phyloP scores from a whole-genome alignment of 2,888 invertebrate species.

The Tachystola acroxantha region DNA sequence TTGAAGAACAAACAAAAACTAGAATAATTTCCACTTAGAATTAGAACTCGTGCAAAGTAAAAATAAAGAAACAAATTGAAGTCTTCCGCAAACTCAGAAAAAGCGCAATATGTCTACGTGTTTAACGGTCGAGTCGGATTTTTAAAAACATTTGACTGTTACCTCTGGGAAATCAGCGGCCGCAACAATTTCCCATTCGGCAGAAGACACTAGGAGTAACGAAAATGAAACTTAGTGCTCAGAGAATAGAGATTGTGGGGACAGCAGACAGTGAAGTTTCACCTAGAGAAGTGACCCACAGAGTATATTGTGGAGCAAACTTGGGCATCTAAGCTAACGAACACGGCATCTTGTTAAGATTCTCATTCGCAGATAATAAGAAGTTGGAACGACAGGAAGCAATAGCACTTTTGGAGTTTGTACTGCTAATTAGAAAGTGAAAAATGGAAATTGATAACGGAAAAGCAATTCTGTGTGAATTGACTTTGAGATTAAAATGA shows the following conservation, averaged over 20 bases:
- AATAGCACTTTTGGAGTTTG: neutral
- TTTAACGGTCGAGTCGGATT: slow-evolving; percentile 56
- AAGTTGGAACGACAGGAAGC: slow-evolving; percentile 3
- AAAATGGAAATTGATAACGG: neutral
- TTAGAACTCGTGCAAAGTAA: too few species aligned
- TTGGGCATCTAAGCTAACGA: slow-evolving; percentile 6
- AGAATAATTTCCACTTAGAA: too few species aligned
- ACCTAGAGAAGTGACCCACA: slow-evolving; percentile 11
- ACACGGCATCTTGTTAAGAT: slow-evolving; percentile 12
- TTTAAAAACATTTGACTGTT: slow-evolving; percentile 56
- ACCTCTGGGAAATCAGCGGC: slow-evolving; percentile 70
- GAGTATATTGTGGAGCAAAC: slow-evolving; percentile 7
- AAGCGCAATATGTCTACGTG: slow-evolving; percentile 55
- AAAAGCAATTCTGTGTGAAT: too few species aligned
- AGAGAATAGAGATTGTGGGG: neutral
- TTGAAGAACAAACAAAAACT: too few species aligned
- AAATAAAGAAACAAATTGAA: slow-evolving; percentile 28
- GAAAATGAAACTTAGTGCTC: slow-evolving; percentile 39
- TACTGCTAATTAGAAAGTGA: neutral
- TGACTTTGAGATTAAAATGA: too few species aligned
- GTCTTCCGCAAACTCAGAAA: slow-evolving; percentile 21
- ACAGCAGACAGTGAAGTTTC: neutral
- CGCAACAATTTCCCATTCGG: slow-evolving; percentile 30
- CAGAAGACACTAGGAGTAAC: slow-evolving; percentile 25
- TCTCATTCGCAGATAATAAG: slow-evolving; percentile 7